Percentiles rank a stretch among this genome's conserved stretches.
Conservation (phyloP, 1,140 invertebrate species). For the Tenebrio molitor region DNA sequence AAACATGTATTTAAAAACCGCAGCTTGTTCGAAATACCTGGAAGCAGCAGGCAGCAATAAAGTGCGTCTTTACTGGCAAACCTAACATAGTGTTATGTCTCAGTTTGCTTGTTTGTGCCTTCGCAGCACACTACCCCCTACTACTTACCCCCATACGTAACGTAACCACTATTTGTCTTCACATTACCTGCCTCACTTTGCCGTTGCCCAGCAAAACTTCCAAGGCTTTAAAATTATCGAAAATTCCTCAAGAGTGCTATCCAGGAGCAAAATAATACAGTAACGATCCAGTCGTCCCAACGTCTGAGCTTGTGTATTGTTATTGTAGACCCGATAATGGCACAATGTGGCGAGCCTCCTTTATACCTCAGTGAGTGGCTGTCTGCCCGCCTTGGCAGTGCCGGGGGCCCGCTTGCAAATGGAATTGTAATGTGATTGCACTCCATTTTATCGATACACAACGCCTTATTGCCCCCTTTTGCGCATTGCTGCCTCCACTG, state of each 20-base stretch:
- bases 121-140: no score
- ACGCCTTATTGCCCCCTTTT: slow-evolving; percentile 23
- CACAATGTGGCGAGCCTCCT: slow-evolving; percentile 34
- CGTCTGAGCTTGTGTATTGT: slow-evolving; percentile 19
- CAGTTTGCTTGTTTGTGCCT: no score
- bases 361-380: slow-evolving; percentile 28
- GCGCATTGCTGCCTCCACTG: slow-evolving; percentile 6
- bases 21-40: no score
- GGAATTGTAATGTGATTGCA: slow-evolving; percentile 37
- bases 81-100: no score
- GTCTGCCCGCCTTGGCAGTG: slow-evolving; percentile 16
- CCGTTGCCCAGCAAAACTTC: neutral
- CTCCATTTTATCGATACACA: slow-evolving; percentile 30
- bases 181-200: slow-evolving; percentile 3
- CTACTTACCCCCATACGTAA: neutral
- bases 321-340: slow-evolving; percentile 35
- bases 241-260: slow-evolving; percentile 18
- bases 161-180: slow-evolving; percentile 6
- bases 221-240: slow-evolving; percentile 16
- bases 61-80: no score
- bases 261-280: slow-evolving; percentile 22
- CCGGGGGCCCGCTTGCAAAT: slow-evolving; percentile 28
- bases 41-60: no score
- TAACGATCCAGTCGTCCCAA: slow-evolving; percentile 13
- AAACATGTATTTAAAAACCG: no score